phyloP scores from a whole-genome alignment of 1,140 invertebrate genomes.

The Mylabris phalerata region DNA sequence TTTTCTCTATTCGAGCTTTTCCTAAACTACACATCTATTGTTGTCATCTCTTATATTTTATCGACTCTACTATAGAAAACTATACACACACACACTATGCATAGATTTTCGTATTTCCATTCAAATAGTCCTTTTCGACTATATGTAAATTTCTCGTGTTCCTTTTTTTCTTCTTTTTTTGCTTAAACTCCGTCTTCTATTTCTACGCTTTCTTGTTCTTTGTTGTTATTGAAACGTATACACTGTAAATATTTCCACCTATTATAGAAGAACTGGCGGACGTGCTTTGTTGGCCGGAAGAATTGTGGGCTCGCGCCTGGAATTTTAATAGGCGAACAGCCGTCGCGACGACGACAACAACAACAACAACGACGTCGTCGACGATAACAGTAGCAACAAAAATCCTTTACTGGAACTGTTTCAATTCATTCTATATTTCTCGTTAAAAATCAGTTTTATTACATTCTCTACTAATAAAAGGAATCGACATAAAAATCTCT shows the following conservation, averaged over 20 bases:
- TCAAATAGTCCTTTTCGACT: constrained; percentile 37
- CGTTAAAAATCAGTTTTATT: too few relatives aligned
- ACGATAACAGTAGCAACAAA: too few relatives aligned
- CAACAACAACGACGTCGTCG: too few relatives aligned
- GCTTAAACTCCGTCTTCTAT: background rate
- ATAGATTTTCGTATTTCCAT: constrained; percentile 38
- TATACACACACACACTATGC: background rate
- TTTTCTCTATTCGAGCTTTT: constrained; percentile 29
- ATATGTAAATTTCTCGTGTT: constrained; percentile 30
- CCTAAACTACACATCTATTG: constrained; percentile 34
- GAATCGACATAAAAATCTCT: too few relatives aligned
- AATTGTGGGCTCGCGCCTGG: constrained; percentile 18
- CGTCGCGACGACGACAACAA: too few relatives aligned
- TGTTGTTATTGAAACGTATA: constrained; percentile 10
- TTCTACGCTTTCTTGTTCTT: too few relatives aligned
- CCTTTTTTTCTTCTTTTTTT: constrained; percentile 34
- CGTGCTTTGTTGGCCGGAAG: constrained; percentile 24
- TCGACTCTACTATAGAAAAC: constrained; percentile 30
- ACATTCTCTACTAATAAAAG: too few relatives aligned
- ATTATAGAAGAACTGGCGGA: constrained; percentile 23
- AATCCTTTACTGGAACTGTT: too few relatives aligned
- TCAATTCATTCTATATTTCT: too few relatives aligned
- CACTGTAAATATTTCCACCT: constrained; percentile 37
- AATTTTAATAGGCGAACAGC: constrained; percentile 10
- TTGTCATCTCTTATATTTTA: constrained; percentile 41